Percentiles rank a stretch among this genome's conserved stretches.
Evolutionary conservation across 2,888 invertebrate species (phyloP).

Genomic region (Hydropsyche betteni): DNA sequence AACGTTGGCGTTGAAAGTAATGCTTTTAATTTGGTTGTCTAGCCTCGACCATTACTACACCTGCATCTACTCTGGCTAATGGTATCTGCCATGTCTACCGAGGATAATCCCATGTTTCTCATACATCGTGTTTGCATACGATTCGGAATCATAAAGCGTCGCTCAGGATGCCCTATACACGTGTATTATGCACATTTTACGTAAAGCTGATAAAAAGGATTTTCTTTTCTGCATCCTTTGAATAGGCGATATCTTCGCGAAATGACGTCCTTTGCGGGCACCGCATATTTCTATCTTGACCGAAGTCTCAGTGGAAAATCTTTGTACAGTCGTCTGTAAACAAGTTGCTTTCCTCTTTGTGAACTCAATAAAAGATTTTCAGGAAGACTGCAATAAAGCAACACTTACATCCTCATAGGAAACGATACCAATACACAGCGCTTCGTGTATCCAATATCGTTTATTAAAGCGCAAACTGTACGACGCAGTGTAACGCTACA

Average conservation of each 20-base stretch:
- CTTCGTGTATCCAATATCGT: neutral
- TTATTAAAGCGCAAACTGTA: slow-evolving; percentile 10
- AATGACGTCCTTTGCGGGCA: slow-evolving; percentile 15
- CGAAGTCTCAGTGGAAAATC: slow-evolving; percentile 33
- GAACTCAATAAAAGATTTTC: slow-evolving; percentile 32
- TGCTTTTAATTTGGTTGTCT: slow-evolving; percentile 37
- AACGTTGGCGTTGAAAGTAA: too few species aligned
- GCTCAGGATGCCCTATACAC: too few species aligned
- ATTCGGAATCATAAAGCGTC: too few species aligned
- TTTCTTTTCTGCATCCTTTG: slow-evolving; percentile 2
- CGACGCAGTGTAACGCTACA: neutral
- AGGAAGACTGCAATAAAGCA: slow-evolving; percentile 27
- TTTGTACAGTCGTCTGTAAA: slow-evolving; percentile 28
- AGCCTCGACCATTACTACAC: slow-evolving; percentile 16
- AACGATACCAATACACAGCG: neutral
- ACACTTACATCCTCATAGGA: slow-evolving; percentile 21
- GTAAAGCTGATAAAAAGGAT: neutral
- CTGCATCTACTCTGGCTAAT: slow-evolving; percentile 35
- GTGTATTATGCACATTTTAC: too few species aligned
- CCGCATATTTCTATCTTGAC: slow-evolving; percentile 34
- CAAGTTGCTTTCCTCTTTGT: slow-evolving; percentile 32
- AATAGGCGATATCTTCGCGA: slow-evolving; percentile 8
- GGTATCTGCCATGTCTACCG: slow-evolving; percentile 33
- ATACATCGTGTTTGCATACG: slow-evolving; percentile 13
- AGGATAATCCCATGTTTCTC: slow-evolving; percentile 33